A percentile compares a stretch with the other conserved stretches of the same genome.
These are phyloP conservation scores for Anas platyrhynchos DNA, from an alignment of 2,113 vertebrate genomes.

Conservation along the genomic window DNA sequence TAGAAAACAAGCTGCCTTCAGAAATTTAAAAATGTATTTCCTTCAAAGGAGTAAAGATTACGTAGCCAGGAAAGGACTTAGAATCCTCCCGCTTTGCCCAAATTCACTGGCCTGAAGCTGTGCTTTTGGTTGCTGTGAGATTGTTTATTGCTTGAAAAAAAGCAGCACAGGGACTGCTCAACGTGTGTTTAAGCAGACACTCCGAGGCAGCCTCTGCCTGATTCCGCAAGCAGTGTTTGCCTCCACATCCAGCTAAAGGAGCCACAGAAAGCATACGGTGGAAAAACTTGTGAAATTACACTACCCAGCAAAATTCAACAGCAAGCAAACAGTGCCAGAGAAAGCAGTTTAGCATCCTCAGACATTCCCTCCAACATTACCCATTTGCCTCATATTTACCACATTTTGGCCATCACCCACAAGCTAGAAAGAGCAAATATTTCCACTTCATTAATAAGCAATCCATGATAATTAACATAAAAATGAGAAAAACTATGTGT, in stretches of 20 bases:
- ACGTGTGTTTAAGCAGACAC: accelerated
- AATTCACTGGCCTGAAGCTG: background rate
- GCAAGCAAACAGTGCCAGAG: accelerated
- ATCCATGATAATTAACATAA: background rate
- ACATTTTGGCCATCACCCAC: background rate
- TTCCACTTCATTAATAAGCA: background rate
- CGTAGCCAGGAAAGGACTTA: background rate
- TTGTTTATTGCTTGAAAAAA: background rate
- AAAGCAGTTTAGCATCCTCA: background rate
- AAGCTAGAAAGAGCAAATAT: background rate
- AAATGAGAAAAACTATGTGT: background rate
- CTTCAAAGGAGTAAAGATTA: background rate
- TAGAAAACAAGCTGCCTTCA: background rate
- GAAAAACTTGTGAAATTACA: accelerated
- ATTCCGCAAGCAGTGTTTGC: accelerated
- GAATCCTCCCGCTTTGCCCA: background rate
- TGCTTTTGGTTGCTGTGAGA: background rate
- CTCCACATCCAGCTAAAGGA: background rate
- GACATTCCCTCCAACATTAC: accelerated
- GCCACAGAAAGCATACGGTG: too few species aligned
- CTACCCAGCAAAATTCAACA: background rate
- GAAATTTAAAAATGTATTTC: background rate
- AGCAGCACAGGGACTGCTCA: background rate
- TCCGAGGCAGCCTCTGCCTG: too few species aligned
- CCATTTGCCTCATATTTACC: too few species aligned